phyloP scores from a whole-genome alignment of 2,888 invertebrate genomes.

The Dastarcus helophoroides region DNA sequence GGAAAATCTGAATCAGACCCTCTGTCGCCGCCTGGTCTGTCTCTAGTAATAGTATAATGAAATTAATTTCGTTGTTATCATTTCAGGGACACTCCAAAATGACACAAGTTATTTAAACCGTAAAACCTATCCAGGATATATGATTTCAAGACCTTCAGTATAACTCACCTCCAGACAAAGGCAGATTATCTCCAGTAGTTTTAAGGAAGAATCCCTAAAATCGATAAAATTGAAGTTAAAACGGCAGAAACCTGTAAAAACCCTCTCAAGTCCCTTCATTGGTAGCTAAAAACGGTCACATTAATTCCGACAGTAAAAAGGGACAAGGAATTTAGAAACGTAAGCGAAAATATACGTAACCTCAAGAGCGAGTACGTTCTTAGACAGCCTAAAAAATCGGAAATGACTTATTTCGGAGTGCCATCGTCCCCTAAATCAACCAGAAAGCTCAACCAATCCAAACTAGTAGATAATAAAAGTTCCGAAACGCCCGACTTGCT shows the following conservation, averaged over 20 bases:
- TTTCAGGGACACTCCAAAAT: too few species aligned
- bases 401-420: conserved; percentile 36
- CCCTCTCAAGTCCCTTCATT: conserved; percentile 31
- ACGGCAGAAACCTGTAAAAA: conserved; percentile 18
- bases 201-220: conserved; percentile 19
- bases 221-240: conserved; percentile 19
- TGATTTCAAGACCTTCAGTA: too few species aligned
- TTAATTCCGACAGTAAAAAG: background rate
- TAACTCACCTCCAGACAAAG: too few species aligned
- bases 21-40: too few species aligned
- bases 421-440: conserved; percentile 24
- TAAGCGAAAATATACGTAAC: conserved; percentile 15
- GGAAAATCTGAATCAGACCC: too few species aligned
- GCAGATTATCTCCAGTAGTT: conserved; percentile 22
- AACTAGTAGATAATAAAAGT: too few species aligned
- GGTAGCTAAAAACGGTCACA: conserved; percentile 16
- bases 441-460: too few species aligned
- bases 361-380: conserved; percentile 24
- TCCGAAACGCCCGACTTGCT: conserved; percentile 22
- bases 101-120: too few species aligned
- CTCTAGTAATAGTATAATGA: too few species aligned
- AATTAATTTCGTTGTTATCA: too few species aligned
- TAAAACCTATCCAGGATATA: too few species aligned
- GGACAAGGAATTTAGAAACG: conserved; percentile 10
- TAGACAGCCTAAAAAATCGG: conserved; percentile 33